phyloP scores from a whole-genome alignment of 2,888 invertebrate genomes.

The Camponotus fellah region DNA sequence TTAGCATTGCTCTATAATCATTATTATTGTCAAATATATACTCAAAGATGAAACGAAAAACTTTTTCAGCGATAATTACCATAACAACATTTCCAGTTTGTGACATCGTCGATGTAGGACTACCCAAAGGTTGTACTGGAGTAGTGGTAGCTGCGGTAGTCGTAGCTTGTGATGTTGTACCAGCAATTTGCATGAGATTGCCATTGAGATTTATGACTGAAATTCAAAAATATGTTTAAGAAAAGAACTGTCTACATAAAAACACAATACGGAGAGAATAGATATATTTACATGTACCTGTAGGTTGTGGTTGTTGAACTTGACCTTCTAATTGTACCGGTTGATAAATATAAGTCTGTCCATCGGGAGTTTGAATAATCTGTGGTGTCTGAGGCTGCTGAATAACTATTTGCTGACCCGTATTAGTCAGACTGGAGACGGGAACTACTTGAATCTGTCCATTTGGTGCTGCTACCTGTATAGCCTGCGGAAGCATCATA shows the following conservation, averaged over 20 bases:
- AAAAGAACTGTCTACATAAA: slow-evolving; percentile 23
- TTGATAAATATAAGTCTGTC: slow-evolving; percentile 97
- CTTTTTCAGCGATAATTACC: slow-evolving; percentile 87
- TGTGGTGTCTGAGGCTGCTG: slow-evolving; percentile 91
- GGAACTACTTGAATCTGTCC: slow-evolving; percentile 92
- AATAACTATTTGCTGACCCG: slow-evolving; percentile 88
- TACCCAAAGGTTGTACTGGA: slow-evolving; percentile 86
- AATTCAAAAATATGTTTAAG: slow-evolving; percentile 15
- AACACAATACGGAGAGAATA: neutral
- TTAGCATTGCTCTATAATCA: slow-evolving; percentile 60
- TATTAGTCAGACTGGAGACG: slow-evolving; percentile 88
- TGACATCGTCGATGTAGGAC: slow-evolving; percentile 83
- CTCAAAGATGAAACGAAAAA: slow-evolving; percentile 82
- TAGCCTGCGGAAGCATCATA: slow-evolving; percentile 87
- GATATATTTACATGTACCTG: slow-evolving; percentile 84
- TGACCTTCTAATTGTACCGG: slow-evolving; percentile 89
- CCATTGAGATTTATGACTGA: slow-evolving; percentile 92
- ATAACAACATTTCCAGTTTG: slow-evolving; percentile 91
- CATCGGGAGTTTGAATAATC: slow-evolving; percentile 96
- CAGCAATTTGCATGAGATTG: slow-evolving; percentile 91
- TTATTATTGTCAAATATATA: slow-evolving; percentile 81
- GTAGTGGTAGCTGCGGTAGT: slow-evolving; percentile 86
- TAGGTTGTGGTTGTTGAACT: slow-evolving; percentile 89
- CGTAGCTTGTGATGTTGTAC: slow-evolving; percentile 83
- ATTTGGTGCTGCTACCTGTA: slow-evolving; percentile 89